Percentiles rank a stretch among this genome's conserved stretches.
These are phyloP conservation scores for Tetragnatha versicolor DNA, from an alignment of 1,140 invertebrate species.

Conservation along the genomic window DNA sequence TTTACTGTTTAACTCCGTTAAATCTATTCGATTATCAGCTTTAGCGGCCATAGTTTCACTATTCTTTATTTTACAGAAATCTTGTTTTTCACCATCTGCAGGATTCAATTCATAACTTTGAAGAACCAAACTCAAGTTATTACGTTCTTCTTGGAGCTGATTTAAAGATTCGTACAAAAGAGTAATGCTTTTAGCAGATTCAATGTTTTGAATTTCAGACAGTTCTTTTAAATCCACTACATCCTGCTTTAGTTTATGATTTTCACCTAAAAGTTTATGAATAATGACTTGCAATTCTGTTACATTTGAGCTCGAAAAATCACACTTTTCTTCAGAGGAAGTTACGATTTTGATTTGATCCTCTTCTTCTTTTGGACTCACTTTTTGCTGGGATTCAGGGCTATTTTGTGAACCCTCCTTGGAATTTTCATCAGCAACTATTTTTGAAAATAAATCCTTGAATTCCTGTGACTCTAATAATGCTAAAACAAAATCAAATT, in stretches of 20 bases:
- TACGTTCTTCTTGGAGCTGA: slow-evolving; percentile 36
- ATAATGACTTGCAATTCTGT: not conserved
- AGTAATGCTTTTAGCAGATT: slow-evolving; percentile 38
- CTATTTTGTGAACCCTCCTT: too few species aligned
- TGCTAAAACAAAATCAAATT: too few species aligned
- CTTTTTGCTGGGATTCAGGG: too few species aligned
- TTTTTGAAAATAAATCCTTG: too few species aligned
- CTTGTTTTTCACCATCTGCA: not conserved
- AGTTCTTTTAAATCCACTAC: not conserved
- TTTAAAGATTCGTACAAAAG: slow-evolving; percentile 5
- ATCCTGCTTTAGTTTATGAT: slow-evolving; percentile 20
- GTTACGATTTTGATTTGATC: too few species aligned
- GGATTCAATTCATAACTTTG: slow-evolving; percentile 28
- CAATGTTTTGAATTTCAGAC: slow-evolving; percentile 24
- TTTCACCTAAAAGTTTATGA: slow-evolving; percentile 5
- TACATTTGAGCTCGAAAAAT: not conserved
- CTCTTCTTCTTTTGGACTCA: not conserved
- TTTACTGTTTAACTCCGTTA: slow-evolving; percentile 31
- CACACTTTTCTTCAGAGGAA: not conserved
- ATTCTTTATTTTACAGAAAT: not conserved
- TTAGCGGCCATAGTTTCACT: not conserved
- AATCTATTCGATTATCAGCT: not conserved
- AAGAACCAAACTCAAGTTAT: slow-evolving; percentile 44
- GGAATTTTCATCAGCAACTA: too few species aligned
- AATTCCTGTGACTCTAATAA: too few species aligned